phyloP scores from a whole-genome alignment of 2,797 vertebrate species.

The Muscicapa comitata region DNA sequence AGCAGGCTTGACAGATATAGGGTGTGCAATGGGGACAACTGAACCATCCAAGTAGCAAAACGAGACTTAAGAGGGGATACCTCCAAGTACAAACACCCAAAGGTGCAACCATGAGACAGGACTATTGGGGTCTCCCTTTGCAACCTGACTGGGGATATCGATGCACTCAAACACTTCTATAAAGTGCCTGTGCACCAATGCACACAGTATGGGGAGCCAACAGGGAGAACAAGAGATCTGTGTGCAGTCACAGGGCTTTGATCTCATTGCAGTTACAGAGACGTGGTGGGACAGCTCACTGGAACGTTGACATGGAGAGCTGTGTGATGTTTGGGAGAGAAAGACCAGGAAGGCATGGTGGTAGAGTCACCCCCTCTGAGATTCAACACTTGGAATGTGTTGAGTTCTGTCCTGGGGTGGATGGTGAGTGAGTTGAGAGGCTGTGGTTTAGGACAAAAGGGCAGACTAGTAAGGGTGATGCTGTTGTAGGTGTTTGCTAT shows the following conservation, averaged over 20 bases:
- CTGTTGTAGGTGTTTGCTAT: neutral
- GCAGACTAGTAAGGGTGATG: neutral
- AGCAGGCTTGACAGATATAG: fast-evolving
- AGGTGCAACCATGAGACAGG: neutral
- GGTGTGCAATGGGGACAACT: neutral
- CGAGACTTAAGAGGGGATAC: neutral
- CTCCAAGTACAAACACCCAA: neutral
- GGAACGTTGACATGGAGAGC: neutral
- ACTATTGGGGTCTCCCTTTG: neutral
- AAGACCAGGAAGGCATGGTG: neutral
- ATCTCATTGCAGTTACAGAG: neutral
- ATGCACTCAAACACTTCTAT: neutral
- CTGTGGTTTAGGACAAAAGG: neutral
- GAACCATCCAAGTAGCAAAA: neutral
- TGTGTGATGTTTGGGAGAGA: neutral
- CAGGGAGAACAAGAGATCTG: neutral
- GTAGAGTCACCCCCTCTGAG: neutral
- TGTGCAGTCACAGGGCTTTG: neutral
- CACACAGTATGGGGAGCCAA: neutral
- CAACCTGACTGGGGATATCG: neutral
- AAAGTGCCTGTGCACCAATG: neutral
- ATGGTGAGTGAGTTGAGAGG: neutral
- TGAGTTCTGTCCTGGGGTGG: neutral
- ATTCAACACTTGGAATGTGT: neutral
- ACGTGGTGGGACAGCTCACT: neutral